A percentile compares a stretch with the other conserved stretches of the same genome.
Conservation (phyloP, 2,113 vertebrate species). For the Catagonus wagneri region DNA sequence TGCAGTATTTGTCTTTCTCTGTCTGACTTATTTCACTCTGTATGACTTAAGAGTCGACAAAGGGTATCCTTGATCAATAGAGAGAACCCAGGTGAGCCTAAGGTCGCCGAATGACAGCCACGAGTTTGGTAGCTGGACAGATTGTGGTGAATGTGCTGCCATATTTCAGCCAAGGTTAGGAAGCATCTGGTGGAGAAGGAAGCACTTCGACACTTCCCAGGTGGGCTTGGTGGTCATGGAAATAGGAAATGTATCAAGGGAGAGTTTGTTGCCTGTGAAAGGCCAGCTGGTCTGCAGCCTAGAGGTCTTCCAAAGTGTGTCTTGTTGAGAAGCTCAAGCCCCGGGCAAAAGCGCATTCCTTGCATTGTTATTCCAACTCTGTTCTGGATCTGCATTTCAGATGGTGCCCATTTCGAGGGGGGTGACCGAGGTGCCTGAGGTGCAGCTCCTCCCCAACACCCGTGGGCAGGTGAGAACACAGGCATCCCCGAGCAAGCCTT, state of each 20-base stretch:
- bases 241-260: background rate
- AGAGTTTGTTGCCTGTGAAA: background rate
- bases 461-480: background rate
- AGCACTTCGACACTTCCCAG: slow-evolving; percentile 85
- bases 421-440: too few relatives aligned
- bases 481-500: accelerated
- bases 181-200: slow-evolving; percentile 94
- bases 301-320: background rate
- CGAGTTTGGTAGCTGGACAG: slow-evolving; percentile 91
- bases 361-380: background rate
- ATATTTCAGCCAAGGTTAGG: slow-evolving; percentile 95
- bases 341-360: background rate
- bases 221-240: background rate
- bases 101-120: slow-evolving; percentile 86
- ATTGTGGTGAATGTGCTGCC: slow-evolving; percentile 93
- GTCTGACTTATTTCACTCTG: background rate
- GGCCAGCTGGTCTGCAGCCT: background rate
- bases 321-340: background rate
- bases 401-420: too few relatives aligned
- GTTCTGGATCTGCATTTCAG: background rate
- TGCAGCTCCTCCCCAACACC: too few relatives aligned
- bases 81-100: too few relatives aligned
- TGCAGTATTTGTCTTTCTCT: background rate
- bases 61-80: too few relatives aligned
- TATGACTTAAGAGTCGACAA: background rate